These are phyloP conservation scores for Luehdorfia chinensis DNA, from an alignment of 1,140 invertebrate species.

Conservation along the genomic window DNA sequence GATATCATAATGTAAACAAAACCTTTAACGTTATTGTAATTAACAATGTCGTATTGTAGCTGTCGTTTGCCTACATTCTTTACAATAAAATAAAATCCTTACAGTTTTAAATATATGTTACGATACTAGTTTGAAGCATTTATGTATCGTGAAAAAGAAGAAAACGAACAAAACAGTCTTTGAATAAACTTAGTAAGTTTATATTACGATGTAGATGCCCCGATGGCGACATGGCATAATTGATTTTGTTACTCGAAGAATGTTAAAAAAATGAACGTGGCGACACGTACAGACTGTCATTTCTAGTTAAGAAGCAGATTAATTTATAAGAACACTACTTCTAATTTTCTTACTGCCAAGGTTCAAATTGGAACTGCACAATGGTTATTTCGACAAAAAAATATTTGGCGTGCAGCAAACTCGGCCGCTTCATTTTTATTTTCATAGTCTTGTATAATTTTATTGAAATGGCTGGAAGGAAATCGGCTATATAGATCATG, in stretches of 20 bases:
- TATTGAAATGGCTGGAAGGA: constrained; percentile 47
- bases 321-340: neutral
- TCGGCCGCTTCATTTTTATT: constrained; percentile 49
- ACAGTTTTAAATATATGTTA: too few relatives aligned
- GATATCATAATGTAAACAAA: too few relatives aligned
- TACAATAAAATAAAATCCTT: too few relatives aligned
- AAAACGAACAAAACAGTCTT: too few relatives aligned
- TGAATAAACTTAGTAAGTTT: too few relatives aligned
- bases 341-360: constrained; percentile 21
- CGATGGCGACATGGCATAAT: constrained; percentile 40
- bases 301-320: neutral
- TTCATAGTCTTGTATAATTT: constrained; percentile 60
- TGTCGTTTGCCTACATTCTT: too few relatives aligned
- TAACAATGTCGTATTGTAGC: too few relatives aligned
- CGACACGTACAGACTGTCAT: neutral
- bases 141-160: too few relatives aligned
- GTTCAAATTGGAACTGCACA: constrained; percentile 22
- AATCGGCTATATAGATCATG: constrained; percentile 31
- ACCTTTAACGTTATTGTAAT: too few relatives aligned
- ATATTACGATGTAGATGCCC: constrained; percentile 17
- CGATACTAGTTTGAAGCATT: too few relatives aligned
- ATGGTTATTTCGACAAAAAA: constrained; percentile 23
- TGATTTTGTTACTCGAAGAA: constrained; percentile 59
- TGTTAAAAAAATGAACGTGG: constrained; percentile 46
- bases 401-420: constrained; percentile 30